Conservation (phyloP, 2,113 vertebrate species). For the Brienomyrus brachyistius region DNA sequence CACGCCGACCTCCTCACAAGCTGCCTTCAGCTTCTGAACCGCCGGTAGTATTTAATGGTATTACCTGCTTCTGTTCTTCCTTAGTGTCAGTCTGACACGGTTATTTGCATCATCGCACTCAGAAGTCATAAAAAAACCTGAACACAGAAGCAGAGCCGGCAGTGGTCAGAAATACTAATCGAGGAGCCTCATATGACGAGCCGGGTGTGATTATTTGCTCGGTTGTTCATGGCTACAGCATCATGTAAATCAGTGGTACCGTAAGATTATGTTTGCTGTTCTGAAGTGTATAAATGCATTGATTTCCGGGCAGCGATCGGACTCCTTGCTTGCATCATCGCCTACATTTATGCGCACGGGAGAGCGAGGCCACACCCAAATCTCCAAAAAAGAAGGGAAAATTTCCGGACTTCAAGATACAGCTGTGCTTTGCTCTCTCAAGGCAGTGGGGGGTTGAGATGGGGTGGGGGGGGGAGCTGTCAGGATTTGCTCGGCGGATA, state of each 20-base stretch:
- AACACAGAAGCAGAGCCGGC: background rate
- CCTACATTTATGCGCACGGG: background rate
- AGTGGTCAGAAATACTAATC: background rate
- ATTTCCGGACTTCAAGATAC: background rate
- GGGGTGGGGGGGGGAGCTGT: background rate
- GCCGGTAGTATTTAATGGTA: slow-evolving; percentile 56
- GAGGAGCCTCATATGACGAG: background rate
- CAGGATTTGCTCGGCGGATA: background rate
- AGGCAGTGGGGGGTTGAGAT: background rate
- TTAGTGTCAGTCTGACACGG: background rate
- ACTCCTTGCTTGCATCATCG: background rate
- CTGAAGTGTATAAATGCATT: background rate
- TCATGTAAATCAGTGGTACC: slow-evolving; percentile 28
- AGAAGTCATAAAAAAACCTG: background rate
- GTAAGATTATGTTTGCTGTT: slow-evolving; percentile 40
- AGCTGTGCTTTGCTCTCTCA: background rate
- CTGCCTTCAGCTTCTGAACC: background rate
- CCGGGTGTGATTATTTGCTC: background rate
- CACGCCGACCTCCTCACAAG: background rate
- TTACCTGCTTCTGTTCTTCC: slow-evolving; percentile 20
- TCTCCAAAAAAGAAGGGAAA: background rate
- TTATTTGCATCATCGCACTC: background rate
- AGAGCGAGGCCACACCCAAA: slow-evolving; percentile 32
- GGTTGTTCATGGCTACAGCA: background rate
- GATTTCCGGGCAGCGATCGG: background rate